Percentiles rank a stretch among this genome's conserved stretches.
Conservation (phyloP, 2,113 vertebrate species). For the Damaliscus lunatus region DNA sequence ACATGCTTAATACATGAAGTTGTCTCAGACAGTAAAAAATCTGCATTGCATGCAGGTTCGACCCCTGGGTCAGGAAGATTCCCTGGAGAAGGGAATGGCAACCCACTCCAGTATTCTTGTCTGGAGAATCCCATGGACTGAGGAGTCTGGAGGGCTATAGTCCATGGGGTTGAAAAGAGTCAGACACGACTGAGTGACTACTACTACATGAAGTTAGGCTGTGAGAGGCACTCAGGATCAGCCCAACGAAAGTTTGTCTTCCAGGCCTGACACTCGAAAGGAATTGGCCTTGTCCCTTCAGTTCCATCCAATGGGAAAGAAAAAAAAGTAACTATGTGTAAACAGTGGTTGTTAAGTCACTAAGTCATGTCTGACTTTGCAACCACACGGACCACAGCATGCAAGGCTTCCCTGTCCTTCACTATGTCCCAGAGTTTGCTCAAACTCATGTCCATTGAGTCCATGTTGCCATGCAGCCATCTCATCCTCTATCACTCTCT, state of each 20-base stretch:
- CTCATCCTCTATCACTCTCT: background rate
- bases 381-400: background rate
- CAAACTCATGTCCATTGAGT: background rate
- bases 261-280: background rate
- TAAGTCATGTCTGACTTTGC: background rate
- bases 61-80: background rate
- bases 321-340: background rate
- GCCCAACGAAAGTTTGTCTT: background rate
- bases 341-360: background rate
- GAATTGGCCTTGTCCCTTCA: background rate
- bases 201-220: background rate
- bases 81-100: background rate
- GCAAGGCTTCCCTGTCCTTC: background rate
- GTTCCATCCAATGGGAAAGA: background rate
- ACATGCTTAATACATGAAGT: background rate
- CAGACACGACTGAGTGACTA: background rate
- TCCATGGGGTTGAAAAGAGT: background rate
- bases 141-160: background rate
- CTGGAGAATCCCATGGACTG: background rate
- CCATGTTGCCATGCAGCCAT: background rate
- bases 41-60: background rate
- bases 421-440: background rate
- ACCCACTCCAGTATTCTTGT: background rate
- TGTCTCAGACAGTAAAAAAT: background rate
- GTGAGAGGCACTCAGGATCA: background rate